phyloP scores from a whole-genome alignment of 2,888 invertebrate species.

The Resseliella maxima region DNA sequence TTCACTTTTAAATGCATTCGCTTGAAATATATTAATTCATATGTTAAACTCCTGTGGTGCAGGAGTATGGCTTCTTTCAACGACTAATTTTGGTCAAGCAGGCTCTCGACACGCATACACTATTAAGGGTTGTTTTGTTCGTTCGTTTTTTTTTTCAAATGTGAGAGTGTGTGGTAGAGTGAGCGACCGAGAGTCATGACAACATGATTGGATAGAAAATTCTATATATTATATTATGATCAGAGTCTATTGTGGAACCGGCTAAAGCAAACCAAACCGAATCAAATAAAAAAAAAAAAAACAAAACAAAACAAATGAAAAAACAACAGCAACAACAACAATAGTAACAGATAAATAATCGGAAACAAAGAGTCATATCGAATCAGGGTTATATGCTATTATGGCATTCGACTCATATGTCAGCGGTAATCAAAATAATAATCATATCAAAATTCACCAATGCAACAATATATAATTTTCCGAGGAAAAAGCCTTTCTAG shows the following conservation, averaged over 20 bases:
- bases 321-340: not conserved
- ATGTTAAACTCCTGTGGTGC: not conserved
- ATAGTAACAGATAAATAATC: not conserved
- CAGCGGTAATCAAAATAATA: conserved; percentile 49
- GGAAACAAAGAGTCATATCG: not conserved
- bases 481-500: not conserved
- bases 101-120: not conserved
- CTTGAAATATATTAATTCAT: not conserved
- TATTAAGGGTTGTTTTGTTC: not conserved
- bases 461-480: not conserved
- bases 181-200: no score
- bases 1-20: conserved; percentile 11
- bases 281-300: no score
- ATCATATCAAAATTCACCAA: conserved; percentile 45
- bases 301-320: not conserved
- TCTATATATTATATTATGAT: no score
- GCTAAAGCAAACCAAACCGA: no score
- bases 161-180: no score
- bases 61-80: not conserved
- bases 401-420: not conserved
- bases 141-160: no score
- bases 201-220: no score
- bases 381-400: not conserved
- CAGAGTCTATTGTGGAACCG: no score
- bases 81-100: not conserved